Percentiles rank a stretch among this genome's conserved stretches.
These are phyloP conservation scores for Arrhopalites spinosus DNA, from an alignment of 2,888 invertebrate genomes.

Conservation along the genomic window DNA sequence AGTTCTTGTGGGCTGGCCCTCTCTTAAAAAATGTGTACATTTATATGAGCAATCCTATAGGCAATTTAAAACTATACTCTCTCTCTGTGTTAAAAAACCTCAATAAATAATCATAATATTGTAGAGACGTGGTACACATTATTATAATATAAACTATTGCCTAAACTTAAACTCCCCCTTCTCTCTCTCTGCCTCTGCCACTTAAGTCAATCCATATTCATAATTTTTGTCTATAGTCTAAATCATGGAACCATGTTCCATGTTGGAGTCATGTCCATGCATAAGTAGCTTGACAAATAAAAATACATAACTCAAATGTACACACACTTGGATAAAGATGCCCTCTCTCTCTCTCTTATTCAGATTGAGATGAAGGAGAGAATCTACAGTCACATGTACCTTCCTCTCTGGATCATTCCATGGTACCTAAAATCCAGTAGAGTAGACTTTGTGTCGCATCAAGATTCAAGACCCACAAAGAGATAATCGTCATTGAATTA, in stretches of 20 bases:
- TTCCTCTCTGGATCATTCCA: too few relatives aligned
- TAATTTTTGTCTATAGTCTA: neutral
- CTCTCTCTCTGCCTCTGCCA: neutral
- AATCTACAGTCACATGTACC: too few relatives aligned
- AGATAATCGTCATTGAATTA: neutral
- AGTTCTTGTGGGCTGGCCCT: slow-evolving; percentile 8
- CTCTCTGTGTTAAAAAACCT: too few relatives aligned
- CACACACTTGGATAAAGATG: neutral
- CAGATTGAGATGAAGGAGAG: neutral
- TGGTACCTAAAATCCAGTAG: too few relatives aligned
- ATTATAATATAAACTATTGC: neutral
- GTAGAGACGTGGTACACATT: neutral
- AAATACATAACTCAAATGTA: neutral
- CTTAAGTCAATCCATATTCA: slow-evolving; percentile 4
- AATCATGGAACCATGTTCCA: neutral
- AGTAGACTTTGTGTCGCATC: slow-evolving; percentile 13
- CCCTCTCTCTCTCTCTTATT: neutral
- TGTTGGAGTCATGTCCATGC: neutral
- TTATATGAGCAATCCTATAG: too few relatives aligned
- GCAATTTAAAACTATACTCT: too few relatives aligned
- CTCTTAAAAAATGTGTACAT: too few relatives aligned
- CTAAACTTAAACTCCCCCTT: neutral
- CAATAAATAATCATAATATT: too few relatives aligned
- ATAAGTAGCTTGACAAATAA: slow-evolving; percentile 5
- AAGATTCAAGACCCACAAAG: neutral